Evolutionary conservation across 2,797 vertebrate genomes (phyloP).

Genomic region (Falco rusticolus): DNA sequence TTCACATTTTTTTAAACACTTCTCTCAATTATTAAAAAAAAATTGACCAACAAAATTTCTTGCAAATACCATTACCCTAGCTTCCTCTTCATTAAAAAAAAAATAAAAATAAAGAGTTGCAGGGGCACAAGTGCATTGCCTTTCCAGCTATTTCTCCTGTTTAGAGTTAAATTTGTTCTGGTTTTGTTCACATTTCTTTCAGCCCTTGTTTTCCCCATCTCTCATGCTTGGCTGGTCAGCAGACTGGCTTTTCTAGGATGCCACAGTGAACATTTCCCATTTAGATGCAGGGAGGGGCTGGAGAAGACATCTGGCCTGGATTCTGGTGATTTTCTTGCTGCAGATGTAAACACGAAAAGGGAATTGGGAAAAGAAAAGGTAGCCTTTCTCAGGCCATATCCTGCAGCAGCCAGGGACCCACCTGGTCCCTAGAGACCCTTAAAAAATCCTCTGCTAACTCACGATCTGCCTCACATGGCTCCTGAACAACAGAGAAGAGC

Average conservation of each 20-base stretch:
- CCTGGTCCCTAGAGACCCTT: constrained; percentile 18
- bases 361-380: constrained; percentile 45
- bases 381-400: background rate
- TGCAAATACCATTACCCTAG: rapidly evolving
- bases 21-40: background rate
- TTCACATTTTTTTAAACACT: background rate
- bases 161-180: background rate
- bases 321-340: background rate
- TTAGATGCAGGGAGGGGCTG: constrained; percentile 17
- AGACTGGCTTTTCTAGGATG: background rate
- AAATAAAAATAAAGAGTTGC: background rate
- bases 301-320: constrained; percentile 24
- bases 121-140: background rate
- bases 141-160: background rate
- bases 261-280: background rate
- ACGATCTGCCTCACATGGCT: background rate
- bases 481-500: background rate
- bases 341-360: background rate
- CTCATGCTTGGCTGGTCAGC: background rate
- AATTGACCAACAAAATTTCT: background rate
- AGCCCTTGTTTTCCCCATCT: background rate
- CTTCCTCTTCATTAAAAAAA: background rate
- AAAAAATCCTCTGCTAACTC: background rate
- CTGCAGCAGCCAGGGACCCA: constrained; percentile 46
- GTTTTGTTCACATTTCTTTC: background rate